Evolutionary conservation across 2,113 vertebrate species (phyloP), one percentile per base, ranked within the genome.

Genomic region (Amblyornis subalaris): DNA sequence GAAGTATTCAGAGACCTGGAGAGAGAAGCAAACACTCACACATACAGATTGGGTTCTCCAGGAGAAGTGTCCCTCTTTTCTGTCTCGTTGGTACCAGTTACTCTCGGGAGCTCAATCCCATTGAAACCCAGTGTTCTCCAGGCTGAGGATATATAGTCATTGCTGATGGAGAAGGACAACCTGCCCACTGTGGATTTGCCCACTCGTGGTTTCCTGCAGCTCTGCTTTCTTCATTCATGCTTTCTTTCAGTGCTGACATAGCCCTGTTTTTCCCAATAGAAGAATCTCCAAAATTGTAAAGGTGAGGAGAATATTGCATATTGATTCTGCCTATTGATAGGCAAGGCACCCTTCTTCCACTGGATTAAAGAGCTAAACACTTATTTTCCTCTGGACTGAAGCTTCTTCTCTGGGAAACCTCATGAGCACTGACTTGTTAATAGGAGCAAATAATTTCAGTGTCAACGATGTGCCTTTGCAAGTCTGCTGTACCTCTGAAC

Each of bases 251-350:
- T 72, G 38, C 79, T 73, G 40, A 24, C 25, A 35, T 12, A 60
- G 13, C 35, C 29, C 44, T 60, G 10, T 33, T 54, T 51, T 36
- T 51, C n/a, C 38, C n/a, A 77, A 2, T 0, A 54, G 60, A 57
- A 45, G 18, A 83, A 73, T 44, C 50, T 61, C 67, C 38, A 67
- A 86, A 67, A 38, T 0, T 45, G 60, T 66, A 74, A 53, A 48
- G 0, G 0, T 29, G 10, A 18, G 18, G 20, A 23, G 29, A 85
- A 38, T 6, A 14, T 0, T 73, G 25, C 13, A 14, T 33, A 61
- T 14, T 0, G 1, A 7, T 83, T 65, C 50, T 66, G 13, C 20
- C 62, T 61, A 5, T 83, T 54, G 58, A 29, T 12, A 45, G 60
- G 38, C 55, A 80, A 65, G 19, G 51, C 54, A 21, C 23, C 58